Evolutionary conservation across 1,140 invertebrate species (phyloP).

Genomic region (Halesus radiatus): DNA sequence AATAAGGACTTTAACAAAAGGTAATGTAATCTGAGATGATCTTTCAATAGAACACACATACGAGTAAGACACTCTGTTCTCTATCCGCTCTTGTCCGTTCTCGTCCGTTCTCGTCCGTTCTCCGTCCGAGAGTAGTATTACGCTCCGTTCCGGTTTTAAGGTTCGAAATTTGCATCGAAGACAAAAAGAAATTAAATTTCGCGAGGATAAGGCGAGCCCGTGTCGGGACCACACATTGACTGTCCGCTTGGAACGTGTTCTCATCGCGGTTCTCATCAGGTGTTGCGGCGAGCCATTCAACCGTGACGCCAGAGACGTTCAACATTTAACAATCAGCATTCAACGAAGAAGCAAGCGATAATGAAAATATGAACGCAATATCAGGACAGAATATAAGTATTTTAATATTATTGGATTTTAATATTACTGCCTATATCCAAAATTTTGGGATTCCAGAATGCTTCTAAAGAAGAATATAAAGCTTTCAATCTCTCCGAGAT

Average conservation of each 20-base stretch:
- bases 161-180: constrained; percentile 33
- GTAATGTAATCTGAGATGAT: too few relatives aligned
- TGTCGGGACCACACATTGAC: constrained; percentile 35
- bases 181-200: constrained; percentile 38
- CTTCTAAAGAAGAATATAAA: too few relatives aligned
- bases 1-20: too few relatives aligned
- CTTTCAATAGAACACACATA: not conserved
- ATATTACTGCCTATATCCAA: too few relatives aligned
- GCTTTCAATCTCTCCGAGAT: too few relatives aligned
- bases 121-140: not conserved
- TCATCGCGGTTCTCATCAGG: not conserved
- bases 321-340: not conserved
- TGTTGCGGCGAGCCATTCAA: not conserved
- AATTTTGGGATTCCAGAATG: too few relatives aligned
- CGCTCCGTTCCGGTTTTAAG: constrained; percentile 16
- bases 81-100: not conserved
- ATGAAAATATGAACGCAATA: not conserved
- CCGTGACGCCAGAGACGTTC: not conserved
- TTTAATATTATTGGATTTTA: too few relatives aligned
- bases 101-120: too few relatives aligned
- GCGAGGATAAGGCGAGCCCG: constrained; percentile 27
- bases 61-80: too few relatives aligned
- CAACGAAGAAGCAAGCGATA: not conserved
- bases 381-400: not conserved
- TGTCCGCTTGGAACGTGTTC: constrained; percentile 14